Conservation (phyloP, 2,888 invertebrate genomes). For the Heterodera filipjevi region DNA sequence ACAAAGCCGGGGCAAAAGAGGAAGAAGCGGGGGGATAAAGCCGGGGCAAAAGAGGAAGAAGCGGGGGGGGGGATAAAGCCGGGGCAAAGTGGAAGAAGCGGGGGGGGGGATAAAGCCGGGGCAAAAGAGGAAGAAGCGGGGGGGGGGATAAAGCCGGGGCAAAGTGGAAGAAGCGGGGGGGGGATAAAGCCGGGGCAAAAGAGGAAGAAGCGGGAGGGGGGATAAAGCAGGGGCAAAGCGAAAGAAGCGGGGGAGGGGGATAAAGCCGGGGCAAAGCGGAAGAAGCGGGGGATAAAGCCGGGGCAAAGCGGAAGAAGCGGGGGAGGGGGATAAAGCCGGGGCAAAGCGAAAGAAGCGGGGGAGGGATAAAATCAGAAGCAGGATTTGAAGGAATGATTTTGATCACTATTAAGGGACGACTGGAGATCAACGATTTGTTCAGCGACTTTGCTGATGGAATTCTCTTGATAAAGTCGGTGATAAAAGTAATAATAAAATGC, state of each 20-base stretch:
- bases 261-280: neutral
- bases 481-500: neutral
- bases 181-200: neutral
- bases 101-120: neutral
- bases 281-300: neutral
- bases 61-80: too few relatives aligned
- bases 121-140: too few relatives aligned
- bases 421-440: slow-evolving; percentile 97
- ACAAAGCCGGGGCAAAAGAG: neutral
- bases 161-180: neutral
- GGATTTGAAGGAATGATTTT: neutral
- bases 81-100: neutral
- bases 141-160: too few relatives aligned
- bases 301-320: neutral
- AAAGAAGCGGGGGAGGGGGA: neutral
- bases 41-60: neutral
- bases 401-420: slow-evolving; percentile 77
- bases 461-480: slow-evolving; percentile 37
- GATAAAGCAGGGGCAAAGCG: neutral
- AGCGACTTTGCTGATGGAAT: slow-evolving; percentile 92
- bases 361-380: too few relatives aligned
- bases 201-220: neutral
- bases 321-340: neutral
- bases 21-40: neutral
- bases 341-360: too few relatives aligned